Percentiles rank a stretch among this genome's conserved stretches.
Conservation (phyloP, 2,797 vertebrate genomes). For the Dipus sagitta region DNA sequence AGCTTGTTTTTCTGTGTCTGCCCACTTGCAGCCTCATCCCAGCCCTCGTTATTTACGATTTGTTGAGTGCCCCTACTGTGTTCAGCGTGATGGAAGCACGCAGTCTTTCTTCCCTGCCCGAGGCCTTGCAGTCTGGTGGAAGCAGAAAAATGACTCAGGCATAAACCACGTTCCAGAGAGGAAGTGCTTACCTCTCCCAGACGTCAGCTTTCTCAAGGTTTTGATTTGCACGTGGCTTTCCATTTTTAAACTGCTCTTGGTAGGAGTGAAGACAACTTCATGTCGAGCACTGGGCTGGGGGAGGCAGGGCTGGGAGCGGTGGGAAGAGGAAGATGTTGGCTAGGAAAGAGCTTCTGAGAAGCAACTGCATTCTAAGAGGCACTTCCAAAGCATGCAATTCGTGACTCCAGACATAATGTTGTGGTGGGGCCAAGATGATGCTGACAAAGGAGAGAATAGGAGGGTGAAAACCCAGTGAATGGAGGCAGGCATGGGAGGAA, state of each 20-base stretch:
- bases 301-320: background rate
- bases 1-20: background rate
- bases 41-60: background rate
- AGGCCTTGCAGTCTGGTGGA: background rate
- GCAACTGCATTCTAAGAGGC: background rate
- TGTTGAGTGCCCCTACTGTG: background rate
- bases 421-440: background rate
- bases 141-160: conserved; percentile 52
- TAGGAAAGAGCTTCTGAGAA: background rate
- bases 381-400: background rate
- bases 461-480: no score
- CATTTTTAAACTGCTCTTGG: conserved; percentile 58
- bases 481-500: background rate
- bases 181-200: background rate
- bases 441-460: conserved; percentile 11
- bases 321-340: background rate
- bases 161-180: background rate
- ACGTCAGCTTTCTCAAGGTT: conserved; percentile 34
- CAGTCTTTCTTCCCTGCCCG: background rate
- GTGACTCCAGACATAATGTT: background rate
- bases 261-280: background rate
- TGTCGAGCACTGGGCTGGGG: background rate
- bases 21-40: background rate
- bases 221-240: conserved; percentile 46
- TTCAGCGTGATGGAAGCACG: background rate